Evolutionary conservation across 2,797 vertebrate genomes (phyloP), one percentile per base, ranked within the genome.

Genomic region (Myotis myotis): DNA sequence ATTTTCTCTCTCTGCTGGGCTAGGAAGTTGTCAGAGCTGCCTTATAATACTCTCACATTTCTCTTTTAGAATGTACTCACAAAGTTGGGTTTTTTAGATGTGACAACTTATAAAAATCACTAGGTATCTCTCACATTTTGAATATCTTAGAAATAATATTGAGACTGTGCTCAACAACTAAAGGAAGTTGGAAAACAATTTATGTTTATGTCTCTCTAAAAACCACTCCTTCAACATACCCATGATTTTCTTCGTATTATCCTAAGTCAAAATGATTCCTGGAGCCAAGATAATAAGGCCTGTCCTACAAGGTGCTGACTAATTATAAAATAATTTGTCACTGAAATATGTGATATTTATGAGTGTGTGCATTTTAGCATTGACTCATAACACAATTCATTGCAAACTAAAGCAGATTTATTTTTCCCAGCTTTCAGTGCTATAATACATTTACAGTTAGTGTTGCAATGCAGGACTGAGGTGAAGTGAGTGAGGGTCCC

Each of bases 81-180:
- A 33, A 84, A 88, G 41, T 28, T 89, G 30, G 5, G 71, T 92
- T 93, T 91, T 13, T 84, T 5, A 91, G 57, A 60, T 47, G 8
- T 88, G 36, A 5, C 60, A 49, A 74, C 80, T 87, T 90, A 60
- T 85, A 89, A 76, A 93, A 91, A 86, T 41, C 57, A 30, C 38
- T 74, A 90, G 41, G 5, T 41, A 80, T 20, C 28, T 74, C 81
- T 75, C 60, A 74, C 19, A 33, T 68, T 96, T 93, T 94, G 20
- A 89, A 41, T 84, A 75, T 80, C 19, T 71, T 70, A 64, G 51
- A 38, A 89, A 89, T 71, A 90, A 66, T 71, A 19, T 3, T 57
- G 8, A 94, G 36, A 49, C n/a, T 68, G 44, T 72, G 62, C 1
- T 15, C 74, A 51, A 83, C 72, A 84, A 72, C 22, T 64, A 41